Percentiles rank a stretch among this genome's conserved stretches.
Conservation (phyloP, 1,140 invertebrate species). For the Ceratitis capitata region DNA sequence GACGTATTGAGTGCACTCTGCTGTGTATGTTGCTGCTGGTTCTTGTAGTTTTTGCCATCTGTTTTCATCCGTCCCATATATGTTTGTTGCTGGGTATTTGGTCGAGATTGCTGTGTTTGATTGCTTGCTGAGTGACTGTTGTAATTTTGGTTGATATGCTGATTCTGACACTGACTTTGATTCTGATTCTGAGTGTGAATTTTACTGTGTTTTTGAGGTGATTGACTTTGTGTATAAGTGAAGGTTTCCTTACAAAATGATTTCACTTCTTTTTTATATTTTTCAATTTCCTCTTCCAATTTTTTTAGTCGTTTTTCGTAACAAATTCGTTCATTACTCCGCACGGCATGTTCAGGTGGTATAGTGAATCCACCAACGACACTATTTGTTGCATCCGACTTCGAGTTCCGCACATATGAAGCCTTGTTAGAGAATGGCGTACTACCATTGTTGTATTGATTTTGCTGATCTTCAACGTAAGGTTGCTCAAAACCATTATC, state of each 20-base stretch:
- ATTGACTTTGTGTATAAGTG: slow-evolving; percentile 9
- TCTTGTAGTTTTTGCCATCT: neutral
- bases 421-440: neutral
- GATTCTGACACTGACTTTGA: slow-evolving; percentile 12
- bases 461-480: neutral
- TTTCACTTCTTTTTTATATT: slow-evolving; percentile 45
- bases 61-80: neutral
- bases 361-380: neutral
- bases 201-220: neutral
- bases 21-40: neutral
- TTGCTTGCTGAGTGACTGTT: neutral
- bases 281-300: slow-evolving; percentile 45
- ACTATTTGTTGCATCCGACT: slow-evolving; percentile 19
- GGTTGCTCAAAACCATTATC: neutral
- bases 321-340: slow-evolving; percentile 40
- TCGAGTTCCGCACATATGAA: slow-evolving; percentile 1
- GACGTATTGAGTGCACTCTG: neutral
- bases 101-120: slow-evolving; percentile 13
- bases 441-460: neutral
- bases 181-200: neutral
- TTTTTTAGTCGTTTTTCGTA: slow-evolving; percentile 44
- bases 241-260: slow-evolving; percentile 43
- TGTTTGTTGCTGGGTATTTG: neutral
- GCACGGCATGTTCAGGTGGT: neutral
- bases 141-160: neutral